Conservation (phyloP, 2,888 invertebrate genomes). For the Psylliodes chrysocephalus region DNA sequence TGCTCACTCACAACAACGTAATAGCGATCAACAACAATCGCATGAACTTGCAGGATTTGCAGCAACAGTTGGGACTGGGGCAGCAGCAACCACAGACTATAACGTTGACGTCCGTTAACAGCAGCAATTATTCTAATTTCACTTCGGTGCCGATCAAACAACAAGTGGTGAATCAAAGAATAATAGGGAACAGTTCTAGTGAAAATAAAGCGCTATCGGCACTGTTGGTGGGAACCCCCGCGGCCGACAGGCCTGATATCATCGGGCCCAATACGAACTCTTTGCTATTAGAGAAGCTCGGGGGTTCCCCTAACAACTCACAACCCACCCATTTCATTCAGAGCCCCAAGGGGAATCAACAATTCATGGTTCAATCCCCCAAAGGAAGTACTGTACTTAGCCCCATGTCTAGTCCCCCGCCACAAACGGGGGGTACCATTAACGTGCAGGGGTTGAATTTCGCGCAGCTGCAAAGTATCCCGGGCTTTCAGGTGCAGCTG, state of each 20-base stretch:
- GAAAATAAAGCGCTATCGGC: slow-evolving; percentile 66
- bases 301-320: slow-evolving; percentile 61
- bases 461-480: slow-evolving; percentile 73
- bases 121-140: slow-evolving; percentile 55
- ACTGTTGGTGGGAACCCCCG: slow-evolving; percentile 69
- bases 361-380: slow-evolving; percentile 55
- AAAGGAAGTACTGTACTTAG: slow-evolving; percentile 63
- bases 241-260: slow-evolving; percentile 69
- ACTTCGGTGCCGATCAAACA: slow-evolving; percentile 61
- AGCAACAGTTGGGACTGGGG: slow-evolving; percentile 45
- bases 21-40: slow-evolving; percentile 62
- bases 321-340: slow-evolving; percentile 55
- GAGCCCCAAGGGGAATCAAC: slow-evolving; percentile 53
- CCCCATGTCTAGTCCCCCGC: slow-evolving; percentile 70
- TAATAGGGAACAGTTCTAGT: slow-evolving; percentile 35
- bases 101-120: slow-evolving; percentile 60
- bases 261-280: slow-evolving; percentile 67
- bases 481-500: slow-evolving; percentile 81
- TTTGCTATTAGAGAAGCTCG: slow-evolving; percentile 66
- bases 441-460: slow-evolving; percentile 78
- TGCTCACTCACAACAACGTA: slow-evolving; percentile 62
- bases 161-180: slow-evolving; percentile 50
- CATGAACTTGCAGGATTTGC: slow-evolving; percentile 50
- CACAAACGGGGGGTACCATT: slow-evolving; percentile 57
- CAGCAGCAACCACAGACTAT: slow-evolving; percentile 60